Conservation (phyloP, 2,888 invertebrate genomes). For the Tipula lateralis region DNA sequence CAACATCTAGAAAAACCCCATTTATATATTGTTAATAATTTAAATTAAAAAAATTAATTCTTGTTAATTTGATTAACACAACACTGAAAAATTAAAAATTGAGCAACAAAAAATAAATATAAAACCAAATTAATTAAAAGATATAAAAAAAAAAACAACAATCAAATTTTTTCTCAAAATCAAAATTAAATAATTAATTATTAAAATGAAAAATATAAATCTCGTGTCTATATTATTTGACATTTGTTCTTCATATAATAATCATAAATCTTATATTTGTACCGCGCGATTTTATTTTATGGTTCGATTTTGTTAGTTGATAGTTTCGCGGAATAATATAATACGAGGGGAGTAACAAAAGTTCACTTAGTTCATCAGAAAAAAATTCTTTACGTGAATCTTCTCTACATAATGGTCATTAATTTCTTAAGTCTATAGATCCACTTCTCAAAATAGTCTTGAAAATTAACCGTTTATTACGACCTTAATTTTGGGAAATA, state of each 20-base stretch:
- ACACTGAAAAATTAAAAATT: conserved; percentile 26
- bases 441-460: too few relatives aligned
- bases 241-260: neutral
- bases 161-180: conserved; percentile 25
- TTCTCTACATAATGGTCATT: too few relatives aligned
- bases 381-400: too few relatives aligned
- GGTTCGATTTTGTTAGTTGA: neutral
- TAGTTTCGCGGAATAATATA: too few relatives aligned
- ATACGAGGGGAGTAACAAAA: too few relatives aligned
- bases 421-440: too few relatives aligned
- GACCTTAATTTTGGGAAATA: too few relatives aligned
- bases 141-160: conserved; percentile 13
- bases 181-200: neutral
- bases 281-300: neutral
- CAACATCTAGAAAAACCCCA: conserved; percentile 25
- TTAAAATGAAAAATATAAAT: neutral
- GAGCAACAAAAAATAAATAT: conserved; percentile 27
- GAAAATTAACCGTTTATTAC: too few relatives aligned
- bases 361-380: too few relatives aligned
- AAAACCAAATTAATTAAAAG: conserved; percentile 7
- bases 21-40: conserved; percentile 5
- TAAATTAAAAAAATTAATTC: conserved; percentile 13
- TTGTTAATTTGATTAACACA: conserved; percentile 28
- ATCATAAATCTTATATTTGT: neutral
- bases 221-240: neutral